phyloP scores from a whole-genome alignment of 2,888 invertebrate species.

The Drosophila anceps region DNA sequence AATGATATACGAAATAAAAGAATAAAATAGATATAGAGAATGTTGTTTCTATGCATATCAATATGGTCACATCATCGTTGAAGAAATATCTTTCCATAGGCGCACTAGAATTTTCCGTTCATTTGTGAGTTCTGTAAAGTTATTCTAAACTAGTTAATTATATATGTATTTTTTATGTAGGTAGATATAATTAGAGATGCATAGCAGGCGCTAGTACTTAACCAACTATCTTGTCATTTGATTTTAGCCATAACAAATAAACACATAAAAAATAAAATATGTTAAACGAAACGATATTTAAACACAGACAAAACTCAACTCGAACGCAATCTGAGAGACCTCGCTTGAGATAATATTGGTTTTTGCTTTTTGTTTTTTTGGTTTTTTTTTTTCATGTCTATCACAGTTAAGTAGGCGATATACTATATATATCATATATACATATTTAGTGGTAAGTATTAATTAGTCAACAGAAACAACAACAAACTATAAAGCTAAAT shows the following conservation, averaged over 20 bases:
- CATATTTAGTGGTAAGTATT: conserved; percentile 43
- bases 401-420: conserved; percentile 32
- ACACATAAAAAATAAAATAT: conserved; percentile 8
- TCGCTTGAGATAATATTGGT: conserved; percentile 10
- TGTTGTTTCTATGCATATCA: conserved; percentile 12
- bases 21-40: conserved; percentile 1
- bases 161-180: conserved; percentile 2
- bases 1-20: conserved; percentile 31
- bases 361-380: background rate
- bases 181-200: conserved; percentile 18
- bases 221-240: conserved; percentile 25
- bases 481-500: conserved; percentile 66
- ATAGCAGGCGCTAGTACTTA: conserved; percentile 30
- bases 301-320: conserved; percentile 22
- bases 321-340: conserved; percentile 35
- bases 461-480: conserved; percentile 62
- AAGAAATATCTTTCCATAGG: background rate
- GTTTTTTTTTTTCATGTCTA: conserved; percentile 13
- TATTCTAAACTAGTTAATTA: conserved; percentile 31
- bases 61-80: conserved; percentile 12
- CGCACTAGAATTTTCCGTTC: conserved; percentile 11
- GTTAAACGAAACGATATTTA: background rate
- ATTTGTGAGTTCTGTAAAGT: conserved; percentile 21
- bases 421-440: conserved; percentile 48
- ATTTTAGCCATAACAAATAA: conserved; percentile 15